Evolutionary conservation across 2,797 vertebrate species (phyloP).

Genomic region (Morus bassanus): DNA sequence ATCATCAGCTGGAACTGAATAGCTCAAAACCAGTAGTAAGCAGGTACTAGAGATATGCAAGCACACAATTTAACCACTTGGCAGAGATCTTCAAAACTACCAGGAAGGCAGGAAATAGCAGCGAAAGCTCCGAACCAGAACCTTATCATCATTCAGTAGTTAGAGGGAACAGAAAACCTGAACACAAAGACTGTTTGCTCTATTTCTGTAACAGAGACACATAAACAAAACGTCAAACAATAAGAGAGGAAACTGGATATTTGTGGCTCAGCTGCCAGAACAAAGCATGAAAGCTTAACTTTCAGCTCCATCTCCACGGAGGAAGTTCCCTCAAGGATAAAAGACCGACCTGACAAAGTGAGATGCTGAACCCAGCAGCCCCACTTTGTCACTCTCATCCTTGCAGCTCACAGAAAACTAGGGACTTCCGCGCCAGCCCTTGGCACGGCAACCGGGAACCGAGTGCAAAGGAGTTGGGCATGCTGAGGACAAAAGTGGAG

Average conservation of each 20-base stretch:
- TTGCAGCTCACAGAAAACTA: slow-evolving; percentile 18
- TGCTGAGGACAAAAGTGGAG: slow-evolving; percentile 49
- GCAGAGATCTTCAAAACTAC: not conserved
- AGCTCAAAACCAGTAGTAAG: not conserved
- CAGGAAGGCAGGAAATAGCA: slow-evolving; percentile 22
- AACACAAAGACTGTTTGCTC: slow-evolving; percentile 19
- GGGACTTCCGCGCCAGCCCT: slow-evolving; percentile 43
- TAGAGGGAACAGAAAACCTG: slow-evolving; percentile 33
- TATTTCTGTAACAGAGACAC: slow-evolving; percentile 39
- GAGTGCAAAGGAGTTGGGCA: not conserved
- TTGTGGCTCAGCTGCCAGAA: slow-evolving; percentile 38
- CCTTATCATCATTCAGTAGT: slow-evolving; percentile 41
- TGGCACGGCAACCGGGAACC: slow-evolving; percentile 19
- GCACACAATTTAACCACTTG: not conserved
- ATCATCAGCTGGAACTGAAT: not conserved
- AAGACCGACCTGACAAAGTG: slow-evolving; percentile 63
- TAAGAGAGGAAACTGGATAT: slow-evolving; percentile 59
- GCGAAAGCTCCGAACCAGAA: not conserved
- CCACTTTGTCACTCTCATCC: slow-evolving; percentile 68
- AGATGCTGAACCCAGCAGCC: slow-evolving; percentile 58
- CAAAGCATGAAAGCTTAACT: slow-evolving; percentile 64
- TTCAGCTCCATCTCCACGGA: slow-evolving; percentile 55
- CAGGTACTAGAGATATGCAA: not conserved
- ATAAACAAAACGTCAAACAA: slow-evolving; percentile 58
- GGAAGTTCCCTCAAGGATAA: slow-evolving; percentile 72